Evolutionary conservation across 2,797 vertebrate species (phyloP).

Genomic region (Schizopygopsis pylzovi): DNA sequence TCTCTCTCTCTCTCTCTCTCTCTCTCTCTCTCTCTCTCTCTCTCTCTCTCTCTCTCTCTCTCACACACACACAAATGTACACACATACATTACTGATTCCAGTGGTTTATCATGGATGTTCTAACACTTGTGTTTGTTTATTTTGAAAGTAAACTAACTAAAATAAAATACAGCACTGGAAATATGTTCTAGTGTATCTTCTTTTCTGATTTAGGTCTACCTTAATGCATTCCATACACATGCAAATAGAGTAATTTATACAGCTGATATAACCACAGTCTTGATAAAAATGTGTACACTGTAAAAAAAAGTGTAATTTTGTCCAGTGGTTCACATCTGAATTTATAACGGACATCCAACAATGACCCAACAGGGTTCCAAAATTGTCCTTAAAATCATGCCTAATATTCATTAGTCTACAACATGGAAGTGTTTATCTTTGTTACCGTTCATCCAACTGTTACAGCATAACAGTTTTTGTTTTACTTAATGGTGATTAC

Average conservation of each 20-base stretch:
- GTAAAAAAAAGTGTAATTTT: neutral
- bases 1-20: no score
- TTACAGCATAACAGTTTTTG: slow-evolving; percentile 17
- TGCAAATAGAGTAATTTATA: neutral
- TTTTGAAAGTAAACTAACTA: neutral
- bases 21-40: no score
- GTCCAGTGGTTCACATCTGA: neutral
- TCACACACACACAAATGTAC: neutral
- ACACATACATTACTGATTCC: neutral
- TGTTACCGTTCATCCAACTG: slow-evolving; percentile 43
- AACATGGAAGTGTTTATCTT: neutral
- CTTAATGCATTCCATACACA: neutral
- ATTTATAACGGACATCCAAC: neutral
- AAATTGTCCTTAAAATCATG: neutral
- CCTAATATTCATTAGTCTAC: neutral
- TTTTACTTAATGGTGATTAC: neutral
- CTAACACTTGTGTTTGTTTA: neutral
- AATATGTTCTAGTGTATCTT: neutral
- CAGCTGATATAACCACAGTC: neutral
- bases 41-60: no score
- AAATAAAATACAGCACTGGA: neutral
- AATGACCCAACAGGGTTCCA: neutral
- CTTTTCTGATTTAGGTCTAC: neutral
- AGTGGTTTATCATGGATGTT: neutral
- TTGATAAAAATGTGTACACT: neutral